Percentiles rank a stretch among this genome's conserved stretches.
phyloP scores from a whole-genome alignment of 2,888 invertebrate genomes.

The Eristalinus sepulchralis region DNA sequence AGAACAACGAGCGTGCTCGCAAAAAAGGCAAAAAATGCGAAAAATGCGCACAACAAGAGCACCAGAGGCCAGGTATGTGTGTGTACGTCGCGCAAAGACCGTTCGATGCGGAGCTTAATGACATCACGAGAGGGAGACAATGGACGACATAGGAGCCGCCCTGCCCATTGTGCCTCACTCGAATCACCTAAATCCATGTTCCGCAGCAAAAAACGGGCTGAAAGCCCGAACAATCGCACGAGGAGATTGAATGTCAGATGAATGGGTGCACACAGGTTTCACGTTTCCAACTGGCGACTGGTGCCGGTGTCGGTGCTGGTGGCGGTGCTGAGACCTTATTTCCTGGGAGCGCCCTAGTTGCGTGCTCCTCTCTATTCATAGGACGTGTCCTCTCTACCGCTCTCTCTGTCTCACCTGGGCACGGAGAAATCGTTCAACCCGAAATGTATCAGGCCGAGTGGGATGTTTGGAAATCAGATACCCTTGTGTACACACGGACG shows the following conservation, averaged over 20 bases:
- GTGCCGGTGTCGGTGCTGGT: background rate
- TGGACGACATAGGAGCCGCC: conserved; percentile 59
- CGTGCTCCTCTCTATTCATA: conserved; percentile 32
- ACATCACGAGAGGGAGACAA: conserved; percentile 61
- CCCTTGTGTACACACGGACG: conserved; percentile 51
- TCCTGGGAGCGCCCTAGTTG: conserved; percentile 71
- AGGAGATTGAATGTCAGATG: conserved; percentile 68
- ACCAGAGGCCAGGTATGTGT: background rate
- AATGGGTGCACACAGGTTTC: conserved; percentile 71
- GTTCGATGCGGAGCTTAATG: conserved; percentile 57
- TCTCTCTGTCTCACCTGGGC: background rate
- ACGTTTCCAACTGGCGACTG: conserved; percentile 52
- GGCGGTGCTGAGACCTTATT: conserved; percentile 60
- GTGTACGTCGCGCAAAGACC: conserved; percentile 1
- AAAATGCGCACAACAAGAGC: background rate
- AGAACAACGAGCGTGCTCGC: background rate
- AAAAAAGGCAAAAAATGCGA: background rate
- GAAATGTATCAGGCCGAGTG: conserved; percentile 66
- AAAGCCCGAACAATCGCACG: conserved; percentile 57
- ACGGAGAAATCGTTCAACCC: conserved; percentile 64
- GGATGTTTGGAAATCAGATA: conserved; percentile 72
- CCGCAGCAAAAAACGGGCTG: conserved; percentile 6
- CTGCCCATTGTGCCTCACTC: conserved; percentile 40
- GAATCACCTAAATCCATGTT: conserved; percentile 61
- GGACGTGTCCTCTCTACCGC: background rate